These are phyloP conservation scores for Meganola albula DNA, from an alignment of 2,888 invertebrate species.

Conservation along the genomic window DNA sequence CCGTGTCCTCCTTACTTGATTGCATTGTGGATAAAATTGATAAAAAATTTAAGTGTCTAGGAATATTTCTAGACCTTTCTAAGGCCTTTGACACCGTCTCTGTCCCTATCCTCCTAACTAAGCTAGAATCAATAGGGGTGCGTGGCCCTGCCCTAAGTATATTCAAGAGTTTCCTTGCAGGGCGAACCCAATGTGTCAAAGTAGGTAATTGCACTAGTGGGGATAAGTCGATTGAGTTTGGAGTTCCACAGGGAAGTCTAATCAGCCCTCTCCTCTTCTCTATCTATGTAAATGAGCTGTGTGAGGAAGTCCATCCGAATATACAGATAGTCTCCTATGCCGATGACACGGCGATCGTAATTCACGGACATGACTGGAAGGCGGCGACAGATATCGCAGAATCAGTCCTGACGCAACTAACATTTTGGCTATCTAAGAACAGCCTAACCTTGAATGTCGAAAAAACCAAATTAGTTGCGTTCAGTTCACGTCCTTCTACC, in stretches of 20 bases:
- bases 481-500: not conserved
- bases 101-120: not conserved
- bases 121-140: not conserved
- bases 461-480: not conserved
- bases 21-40: not conserved
- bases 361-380: not conserved
- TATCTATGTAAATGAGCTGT: not conserved
- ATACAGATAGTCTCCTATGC: not conserved
- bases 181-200: not conserved
- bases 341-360: conserved; percentile 1
- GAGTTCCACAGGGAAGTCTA: not conserved
- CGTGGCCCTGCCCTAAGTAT: not conserved
- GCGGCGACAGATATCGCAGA: not conserved
- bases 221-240: not conserved
- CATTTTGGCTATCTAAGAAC: conserved; percentile 1
- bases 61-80: not conserved
- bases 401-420: not conserved
- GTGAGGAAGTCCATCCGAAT: no score
- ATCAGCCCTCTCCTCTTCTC: not conserved
- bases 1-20: not conserved
- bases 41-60: not conserved
- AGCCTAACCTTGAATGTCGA: conserved; percentile 1
- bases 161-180: not conserved
- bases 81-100: no score
- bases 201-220: not conserved